Percentiles rank a stretch among this genome's conserved stretches.
These are phyloP conservation scores for Catharus fuscescens DNA, from an alignment of 2,113 vertebrate genomes.

Conservation along the genomic window DNA sequence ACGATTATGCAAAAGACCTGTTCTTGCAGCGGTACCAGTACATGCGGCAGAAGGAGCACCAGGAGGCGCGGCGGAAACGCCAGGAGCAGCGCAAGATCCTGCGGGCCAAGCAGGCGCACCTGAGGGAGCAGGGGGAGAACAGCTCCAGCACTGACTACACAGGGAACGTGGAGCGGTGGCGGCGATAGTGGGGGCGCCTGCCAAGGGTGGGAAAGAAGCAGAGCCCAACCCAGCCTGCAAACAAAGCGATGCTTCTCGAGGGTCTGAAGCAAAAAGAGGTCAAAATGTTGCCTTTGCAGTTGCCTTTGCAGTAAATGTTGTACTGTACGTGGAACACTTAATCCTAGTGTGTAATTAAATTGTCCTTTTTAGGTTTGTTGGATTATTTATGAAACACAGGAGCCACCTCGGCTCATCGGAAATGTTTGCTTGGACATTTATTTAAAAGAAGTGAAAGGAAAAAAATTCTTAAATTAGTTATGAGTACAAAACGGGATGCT, in stretches of 20 bases:
- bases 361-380: slow-evolving; percentile 57
- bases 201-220: not conserved
- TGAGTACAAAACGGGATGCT: slow-evolving; percentile 49
- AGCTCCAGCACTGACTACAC: slow-evolving; percentile 83
- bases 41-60: slow-evolving; percentile 92
- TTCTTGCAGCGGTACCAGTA: slow-evolving; percentile 96
- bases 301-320: slow-evolving; percentile 78
- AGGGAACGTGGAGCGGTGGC: slow-evolving; percentile 93
- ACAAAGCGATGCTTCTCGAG: slow-evolving; percentile 21
- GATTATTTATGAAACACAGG: slow-evolving; percentile 62
- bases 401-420: slow-evolving; percentile 42
- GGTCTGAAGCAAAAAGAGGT: slow-evolving; percentile 60
- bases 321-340: slow-evolving; percentile 70
- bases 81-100: slow-evolving; percentile 87
- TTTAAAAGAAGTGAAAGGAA: slow-evolving; percentile 28
- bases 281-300: slow-evolving; percentile 78
- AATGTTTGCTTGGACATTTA: slow-evolving; percentile 56
- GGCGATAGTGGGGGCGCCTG: slow-evolving; percentile 73
- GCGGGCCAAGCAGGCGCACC: slow-evolving; percentile 63
- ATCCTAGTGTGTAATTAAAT: slow-evolving; percentile 69
- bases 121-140: slow-evolving; percentile 49
- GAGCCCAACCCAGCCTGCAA: not conserved
- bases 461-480: slow-evolving; percentile 60
- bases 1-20: slow-evolving; percentile 94
- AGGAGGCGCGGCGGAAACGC: slow-evolving; percentile 87